phyloP scores from a whole-genome alignment of 2,888 invertebrate genomes.

The Tholera decimalis region DNA sequence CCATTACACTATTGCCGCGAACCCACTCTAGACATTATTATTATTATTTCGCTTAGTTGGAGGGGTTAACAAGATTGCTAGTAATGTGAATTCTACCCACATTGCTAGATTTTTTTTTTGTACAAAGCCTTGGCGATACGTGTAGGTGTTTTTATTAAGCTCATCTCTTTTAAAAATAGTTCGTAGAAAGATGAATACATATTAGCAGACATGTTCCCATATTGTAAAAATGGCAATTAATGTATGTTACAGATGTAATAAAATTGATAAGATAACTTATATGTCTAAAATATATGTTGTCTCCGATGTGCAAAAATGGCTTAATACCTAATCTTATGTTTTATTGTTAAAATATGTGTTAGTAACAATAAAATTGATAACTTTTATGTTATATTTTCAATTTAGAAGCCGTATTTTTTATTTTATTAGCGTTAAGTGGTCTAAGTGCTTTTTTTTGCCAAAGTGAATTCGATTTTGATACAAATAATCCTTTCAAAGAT shows the following conservation, averaged over 20 bases:
- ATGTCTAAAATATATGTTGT: background rate
- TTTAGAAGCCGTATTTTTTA: conserved; percentile 3
- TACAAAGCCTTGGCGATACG: too few species aligned
- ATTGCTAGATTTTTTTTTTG: too few species aligned
- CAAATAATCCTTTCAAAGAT: conserved; percentile 20
- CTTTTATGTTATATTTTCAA: conserved; percentile 20
- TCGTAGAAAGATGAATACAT: background rate
- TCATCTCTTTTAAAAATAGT: too few species aligned
- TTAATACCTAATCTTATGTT: background rate
- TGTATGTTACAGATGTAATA: background rate
- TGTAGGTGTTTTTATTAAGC: too few species aligned
- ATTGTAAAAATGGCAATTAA: background rate
- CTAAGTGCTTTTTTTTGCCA: conserved; percentile 33
- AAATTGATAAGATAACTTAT: background rate
- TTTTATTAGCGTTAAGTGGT: conserved; percentile 10
- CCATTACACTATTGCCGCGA: too few species aligned
- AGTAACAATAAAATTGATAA: conserved; percentile 8
- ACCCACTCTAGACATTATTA: too few species aligned
- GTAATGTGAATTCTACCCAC: too few species aligned
- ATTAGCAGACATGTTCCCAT: background rate
- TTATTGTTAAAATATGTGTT: background rate
- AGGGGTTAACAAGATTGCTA: too few species aligned
- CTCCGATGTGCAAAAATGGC: background rate
- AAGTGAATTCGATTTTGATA: background rate
- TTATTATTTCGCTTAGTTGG: too few species aligned